Evolutionary conservation across 1,140 invertebrate genomes (phyloP).

Genomic region (Drosophila lowei): DNA sequence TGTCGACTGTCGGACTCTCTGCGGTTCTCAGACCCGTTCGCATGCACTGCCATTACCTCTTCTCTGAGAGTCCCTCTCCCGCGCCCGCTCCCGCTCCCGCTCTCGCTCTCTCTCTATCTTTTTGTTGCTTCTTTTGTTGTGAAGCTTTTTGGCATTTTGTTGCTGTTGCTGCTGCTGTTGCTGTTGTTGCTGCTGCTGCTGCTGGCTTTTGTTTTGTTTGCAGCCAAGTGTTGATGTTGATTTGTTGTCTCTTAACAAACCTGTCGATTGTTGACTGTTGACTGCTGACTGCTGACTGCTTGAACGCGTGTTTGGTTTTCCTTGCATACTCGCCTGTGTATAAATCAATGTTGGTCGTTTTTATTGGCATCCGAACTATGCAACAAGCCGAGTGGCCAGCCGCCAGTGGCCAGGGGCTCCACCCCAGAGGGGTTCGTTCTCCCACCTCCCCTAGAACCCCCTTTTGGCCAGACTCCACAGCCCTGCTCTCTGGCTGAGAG

Average conservation of each 20-base stretch:
- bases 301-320: constrained; percentile 61
- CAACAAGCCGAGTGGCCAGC: constrained; percentile 14
- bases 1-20: too few species aligned
- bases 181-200: not conserved
- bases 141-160: constrained; percentile 46
- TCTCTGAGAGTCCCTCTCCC: not conserved
- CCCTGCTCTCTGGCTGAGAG: constrained; percentile 43
- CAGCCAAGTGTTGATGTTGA: constrained; percentile 6
- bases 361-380: constrained; percentile 75
- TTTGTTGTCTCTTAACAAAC: constrained; percentile 27
- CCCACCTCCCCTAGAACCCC: not conserved
- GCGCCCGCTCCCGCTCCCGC: constrained; percentile 21
- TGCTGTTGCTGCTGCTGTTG: constrained; percentile 6
- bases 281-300: constrained; percentile 64
- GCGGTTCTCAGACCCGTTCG: constrained; percentile 36
- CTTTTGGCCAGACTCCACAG: not conserved
- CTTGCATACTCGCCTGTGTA: constrained; percentile 53
- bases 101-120: constrained; percentile 9
- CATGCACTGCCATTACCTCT: not conserved
- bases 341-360: constrained; percentile 77
- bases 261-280: constrained; percentile 6
- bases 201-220: constrained; percentile 5
- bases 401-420: constrained; percentile 27
- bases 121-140: constrained; percentile 7
- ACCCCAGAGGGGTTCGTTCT: constrained; percentile 12